Evolutionary conservation across 2,113 vertebrate species (phyloP), one percentile per base, ranked within the genome.

Genomic region (Pitta sordida): DNA sequence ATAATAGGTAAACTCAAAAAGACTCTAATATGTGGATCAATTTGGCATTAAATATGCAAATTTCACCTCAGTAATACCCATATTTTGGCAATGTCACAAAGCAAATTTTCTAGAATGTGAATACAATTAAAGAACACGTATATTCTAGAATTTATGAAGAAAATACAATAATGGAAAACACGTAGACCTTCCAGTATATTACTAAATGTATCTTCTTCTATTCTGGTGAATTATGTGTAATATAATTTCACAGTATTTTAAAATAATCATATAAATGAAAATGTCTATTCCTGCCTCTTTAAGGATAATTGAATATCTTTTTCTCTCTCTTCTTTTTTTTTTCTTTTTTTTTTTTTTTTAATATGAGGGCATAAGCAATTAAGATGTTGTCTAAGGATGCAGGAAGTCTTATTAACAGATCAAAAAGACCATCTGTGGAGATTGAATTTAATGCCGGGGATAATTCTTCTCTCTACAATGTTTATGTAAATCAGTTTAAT

Each of bases 361-460:
- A 43, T 60, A 3, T n/a, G 19, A 84, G 29, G 56, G 9, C 49
- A 90, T 78, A 87, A 88, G 14, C 19, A 82, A 91, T 90, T 83
- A 93, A 88, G 68, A 49, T 94, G 92, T 80, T 80, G 20, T 80
- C 67, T 92, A 88, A 86, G n/a, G 49, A 86, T 80, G 49, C 24
- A 58, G 63, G 26, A 85, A 93, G 83, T 80, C 20, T 81, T 86
- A 88, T 95, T 92, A 95, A 81, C 37, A 77, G 73, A 91, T 88
- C 76, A 92, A 93, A 94, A 93, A 92, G 75, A 88, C 82, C 63
- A 91, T 93, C 79, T 95, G 86, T 70, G 43, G 68, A 94, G 55
- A 92, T 1, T 67, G 46, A 21, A 51, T 96, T 74, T 83, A 92
- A 49, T 0, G 0, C 29, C 55, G 68, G 59, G 86, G 55, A 43